These are phyloP conservation scores for Spilogale gracilis DNA, from an alignment of 2,113 vertebrate species.

Conservation along the genomic window DNA sequence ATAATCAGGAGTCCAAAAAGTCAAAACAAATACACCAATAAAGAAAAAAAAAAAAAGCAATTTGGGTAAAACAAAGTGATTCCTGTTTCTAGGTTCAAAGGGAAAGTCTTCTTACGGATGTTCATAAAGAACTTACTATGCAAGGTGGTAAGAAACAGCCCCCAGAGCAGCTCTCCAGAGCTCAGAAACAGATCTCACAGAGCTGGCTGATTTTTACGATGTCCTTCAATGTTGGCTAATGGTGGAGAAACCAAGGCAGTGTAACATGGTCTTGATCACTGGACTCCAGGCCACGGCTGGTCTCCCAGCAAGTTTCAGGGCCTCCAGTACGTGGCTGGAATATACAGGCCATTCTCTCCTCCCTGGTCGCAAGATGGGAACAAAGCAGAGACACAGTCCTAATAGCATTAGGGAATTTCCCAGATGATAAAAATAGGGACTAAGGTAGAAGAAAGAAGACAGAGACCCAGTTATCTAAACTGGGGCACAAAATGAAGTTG, in stretches of 20 bases:
- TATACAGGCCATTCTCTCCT: neutral
- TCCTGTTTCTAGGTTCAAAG: neutral
- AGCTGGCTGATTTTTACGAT: neutral
- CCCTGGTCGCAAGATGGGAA: neutral
- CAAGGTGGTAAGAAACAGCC: neutral
- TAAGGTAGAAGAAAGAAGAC: neutral
- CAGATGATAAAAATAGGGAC: neutral
- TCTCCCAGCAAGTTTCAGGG: neutral
- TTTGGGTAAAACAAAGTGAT: neutral
- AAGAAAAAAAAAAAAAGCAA: neutral
- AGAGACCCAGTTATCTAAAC: neutral
- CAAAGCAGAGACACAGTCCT: neutral
- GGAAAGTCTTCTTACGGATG: neutral
- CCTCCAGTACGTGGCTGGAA: neutral
- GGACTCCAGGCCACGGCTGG: neutral
- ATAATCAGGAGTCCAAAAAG: neutral
- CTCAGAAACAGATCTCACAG: neutral
- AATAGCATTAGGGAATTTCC: neutral
- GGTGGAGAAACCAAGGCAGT: neutral
- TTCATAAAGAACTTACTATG: neutral
- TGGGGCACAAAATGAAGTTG: neutral
- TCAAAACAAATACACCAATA: slow-evolving; percentile 34
- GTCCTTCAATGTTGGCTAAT: neutral
- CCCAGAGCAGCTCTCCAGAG: neutral
- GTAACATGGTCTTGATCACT: neutral